These are phyloP conservation scores for Phenganax stokvisi DNA, from an alignment of 92 coral and sea anemone genomes.

Conservation along the genomic window DNA sequence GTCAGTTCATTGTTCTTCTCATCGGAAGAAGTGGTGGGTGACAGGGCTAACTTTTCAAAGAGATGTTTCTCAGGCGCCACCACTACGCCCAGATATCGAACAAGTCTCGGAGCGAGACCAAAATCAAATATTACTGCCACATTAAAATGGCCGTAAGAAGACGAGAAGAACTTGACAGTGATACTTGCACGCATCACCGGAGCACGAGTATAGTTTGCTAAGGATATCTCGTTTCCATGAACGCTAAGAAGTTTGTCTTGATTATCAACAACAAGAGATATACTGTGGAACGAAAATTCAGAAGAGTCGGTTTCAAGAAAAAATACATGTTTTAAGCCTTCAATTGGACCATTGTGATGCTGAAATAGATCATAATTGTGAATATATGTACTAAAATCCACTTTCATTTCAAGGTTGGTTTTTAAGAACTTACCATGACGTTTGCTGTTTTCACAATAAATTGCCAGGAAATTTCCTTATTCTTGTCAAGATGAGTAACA, in stretches of 20 bases:
- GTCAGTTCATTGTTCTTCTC: conserved; percentile 72
- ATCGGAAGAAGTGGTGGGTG: conserved; percentile 38
- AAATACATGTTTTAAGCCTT: conserved; percentile 60
- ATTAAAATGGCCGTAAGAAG: conserved; percentile 72
- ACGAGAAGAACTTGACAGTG: conserved; percentile 62
- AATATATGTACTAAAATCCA: not conserved
- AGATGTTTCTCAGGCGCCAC: conserved; percentile 82
- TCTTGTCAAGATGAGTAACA: conserved; percentile 81
- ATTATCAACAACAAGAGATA: conserved; percentile 37
- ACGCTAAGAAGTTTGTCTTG: conserved; percentile 37
- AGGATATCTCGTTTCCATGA: conserved; percentile 54
- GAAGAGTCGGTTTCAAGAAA: conserved; percentile 72
- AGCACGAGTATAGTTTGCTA: conserved; percentile 10
- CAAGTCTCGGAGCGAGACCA: conserved; percentile 57
- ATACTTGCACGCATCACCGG: conserved; percentile 45
- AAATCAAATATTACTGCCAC: conserved; percentile 83
- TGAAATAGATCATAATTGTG: conserved; percentile 31
- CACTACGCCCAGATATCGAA: conserved; percentile 72
- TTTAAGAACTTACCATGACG: not conserved
- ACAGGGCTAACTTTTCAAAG: conserved; percentile 48
- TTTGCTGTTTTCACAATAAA: conserved; percentile 63
- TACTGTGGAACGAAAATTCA: conserved; percentile 64
- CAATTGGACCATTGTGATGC: conserved; percentile 58
- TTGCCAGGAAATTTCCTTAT: conserved; percentile 68
- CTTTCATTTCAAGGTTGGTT: not conserved